phyloP scores from a whole-genome alignment of 2,113 vertebrate genomes.

The Rana temporaria region DNA sequence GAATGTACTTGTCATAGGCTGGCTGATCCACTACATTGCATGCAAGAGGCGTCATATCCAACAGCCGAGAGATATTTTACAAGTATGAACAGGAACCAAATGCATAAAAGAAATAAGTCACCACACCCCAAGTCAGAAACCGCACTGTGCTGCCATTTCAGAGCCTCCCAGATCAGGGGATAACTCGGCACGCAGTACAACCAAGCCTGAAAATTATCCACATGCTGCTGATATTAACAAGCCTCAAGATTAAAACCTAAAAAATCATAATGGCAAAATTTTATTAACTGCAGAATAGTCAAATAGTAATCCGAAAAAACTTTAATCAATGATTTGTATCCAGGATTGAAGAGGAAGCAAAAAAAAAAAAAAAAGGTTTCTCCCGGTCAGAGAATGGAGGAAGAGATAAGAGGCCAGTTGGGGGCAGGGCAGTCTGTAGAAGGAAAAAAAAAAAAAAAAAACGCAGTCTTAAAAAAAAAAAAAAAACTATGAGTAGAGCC shows the following conservation, averaged over 20 bases:
- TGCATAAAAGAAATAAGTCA: not conserved
- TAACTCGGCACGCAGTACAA: not conserved
- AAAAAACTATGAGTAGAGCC: not conserved
- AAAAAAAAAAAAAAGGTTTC: not conserved
- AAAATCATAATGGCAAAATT: too few relatives aligned
- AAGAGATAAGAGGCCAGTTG: not conserved
- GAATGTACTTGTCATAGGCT: slow-evolving; percentile 6
- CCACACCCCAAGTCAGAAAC: slow-evolving; percentile 29
- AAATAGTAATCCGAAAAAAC: not conserved
- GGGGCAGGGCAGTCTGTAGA: not conserved
- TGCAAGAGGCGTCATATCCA: not conserved
- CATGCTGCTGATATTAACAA: not conserved
- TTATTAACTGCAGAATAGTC: not conserved
- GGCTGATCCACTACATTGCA: not conserved
- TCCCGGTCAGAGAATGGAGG: not conserved
- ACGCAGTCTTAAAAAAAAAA: not conserved
- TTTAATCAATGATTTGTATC: not conserved
- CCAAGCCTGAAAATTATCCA: not conserved
- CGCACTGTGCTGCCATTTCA: not conserved
- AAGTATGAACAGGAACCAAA: slow-evolving; percentile 39
- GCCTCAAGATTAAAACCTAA: not conserved
- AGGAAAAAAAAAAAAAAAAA: not conserved
- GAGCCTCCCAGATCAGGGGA: not conserved
- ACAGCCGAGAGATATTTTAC: slow-evolving; percentile 2
- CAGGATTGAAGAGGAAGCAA: not conserved